Evolutionary conservation across 2,888 invertebrate genomes (phyloP).

Genomic region (Drosophila phalerata): DNA sequence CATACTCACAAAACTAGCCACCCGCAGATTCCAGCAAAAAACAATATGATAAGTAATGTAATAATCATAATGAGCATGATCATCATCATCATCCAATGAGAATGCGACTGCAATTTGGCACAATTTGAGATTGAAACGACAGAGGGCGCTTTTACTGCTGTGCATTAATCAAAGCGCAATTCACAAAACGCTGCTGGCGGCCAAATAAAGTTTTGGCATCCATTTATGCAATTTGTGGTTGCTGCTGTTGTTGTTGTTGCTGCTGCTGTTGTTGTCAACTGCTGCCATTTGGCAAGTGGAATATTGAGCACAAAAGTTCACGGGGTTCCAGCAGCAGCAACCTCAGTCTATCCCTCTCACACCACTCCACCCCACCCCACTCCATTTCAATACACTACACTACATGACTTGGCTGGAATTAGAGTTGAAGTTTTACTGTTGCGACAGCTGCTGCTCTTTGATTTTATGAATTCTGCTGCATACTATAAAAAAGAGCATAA

Average conservation of each 20-base stretch:
- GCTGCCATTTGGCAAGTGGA: constrained; percentile 60
- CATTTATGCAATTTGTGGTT: constrained; percentile 69
- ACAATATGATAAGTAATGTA: constrained; percentile 19
- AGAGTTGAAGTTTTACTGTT: constrained; percentile 45
- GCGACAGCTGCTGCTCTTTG: constrained; percentile 54
- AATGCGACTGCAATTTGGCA: constrained; percentile 59
- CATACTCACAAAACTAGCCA: constrained; percentile 60
- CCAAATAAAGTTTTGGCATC: constrained; percentile 59
- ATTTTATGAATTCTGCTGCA: constrained; percentile 68
- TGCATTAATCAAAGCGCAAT: constrained; percentile 53
- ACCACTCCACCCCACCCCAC: not conserved
- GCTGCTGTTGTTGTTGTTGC: constrained; percentile 3
- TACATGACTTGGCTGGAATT: constrained; percentile 12
- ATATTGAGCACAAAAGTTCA: constrained; percentile 76
- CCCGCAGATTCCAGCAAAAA: constrained; percentile 64
- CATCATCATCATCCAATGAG: constrained; percentile 40
- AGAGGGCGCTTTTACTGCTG: constrained; percentile 31
- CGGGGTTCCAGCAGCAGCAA: constrained; percentile 23
- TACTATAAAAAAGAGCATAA: constrained; percentile 69
- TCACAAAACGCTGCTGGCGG: constrained; percentile 44
- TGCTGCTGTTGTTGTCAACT: constrained; percentile 25
- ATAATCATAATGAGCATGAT: constrained; percentile 35
- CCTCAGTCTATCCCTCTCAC: not conserved
- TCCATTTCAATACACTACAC: not conserved
- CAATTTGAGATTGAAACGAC: constrained; percentile 42